Evolutionary conservation across 2,797 vertebrate genomes (phyloP).

Genomic region (Ateles fusciceps): DNA sequence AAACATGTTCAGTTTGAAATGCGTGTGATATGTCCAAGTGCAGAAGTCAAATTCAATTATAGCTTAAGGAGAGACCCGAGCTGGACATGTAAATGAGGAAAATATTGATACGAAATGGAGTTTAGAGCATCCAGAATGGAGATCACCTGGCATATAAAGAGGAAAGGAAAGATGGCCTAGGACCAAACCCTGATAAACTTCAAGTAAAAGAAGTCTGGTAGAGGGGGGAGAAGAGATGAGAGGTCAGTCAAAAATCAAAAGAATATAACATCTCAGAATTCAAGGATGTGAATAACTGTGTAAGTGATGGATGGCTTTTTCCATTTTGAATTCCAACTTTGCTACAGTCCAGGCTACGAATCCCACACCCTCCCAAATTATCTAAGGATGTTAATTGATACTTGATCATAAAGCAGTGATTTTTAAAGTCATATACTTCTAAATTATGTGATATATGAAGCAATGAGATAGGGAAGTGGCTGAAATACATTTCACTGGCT

Average conservation of each 20-base stretch:
- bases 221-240: neutral
- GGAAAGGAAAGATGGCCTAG: neutral
- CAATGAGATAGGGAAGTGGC: neutral
- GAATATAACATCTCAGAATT: neutral
- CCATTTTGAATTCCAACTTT: neutral
- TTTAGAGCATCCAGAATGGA: neutral
- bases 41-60: constrained; percentile 4
- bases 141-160: neutral
- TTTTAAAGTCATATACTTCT: neutral
- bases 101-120: neutral
- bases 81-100: neutral
- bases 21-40: neutral
- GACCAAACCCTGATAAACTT: neutral
- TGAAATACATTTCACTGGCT: neutral
- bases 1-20: neutral
- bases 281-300: neutral
- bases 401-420: neutral
- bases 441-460: neutral
- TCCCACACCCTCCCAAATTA: neutral
- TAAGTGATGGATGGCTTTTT: neutral
- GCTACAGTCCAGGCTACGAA: neutral
- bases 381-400: neutral
- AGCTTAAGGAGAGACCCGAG: neutral
- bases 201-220: neutral
- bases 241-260: constrained; percentile 9